Evolutionary conservation across 2,113 vertebrate species (phyloP).

Genomic region (Chaetodon auriga): DNA sequence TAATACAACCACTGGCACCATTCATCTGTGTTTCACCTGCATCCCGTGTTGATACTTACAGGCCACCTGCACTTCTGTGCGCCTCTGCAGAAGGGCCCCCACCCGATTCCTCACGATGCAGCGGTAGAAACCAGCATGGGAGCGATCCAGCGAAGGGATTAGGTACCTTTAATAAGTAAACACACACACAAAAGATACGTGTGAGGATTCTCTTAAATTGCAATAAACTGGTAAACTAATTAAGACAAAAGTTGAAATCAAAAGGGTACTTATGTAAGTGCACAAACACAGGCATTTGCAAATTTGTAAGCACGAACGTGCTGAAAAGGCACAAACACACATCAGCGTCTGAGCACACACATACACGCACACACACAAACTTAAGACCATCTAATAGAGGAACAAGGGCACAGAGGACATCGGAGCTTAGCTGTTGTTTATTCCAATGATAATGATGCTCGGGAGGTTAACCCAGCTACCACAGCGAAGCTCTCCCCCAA

Average conservation of each 20-base stretch:
- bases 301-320: conserved; percentile 1
- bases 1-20: conserved; percentile 22
- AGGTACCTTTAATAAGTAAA: conserved; percentile 89
- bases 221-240: conserved; percentile 20
- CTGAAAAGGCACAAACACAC: conserved; percentile 10
- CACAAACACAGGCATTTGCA: conserved; percentile 2
- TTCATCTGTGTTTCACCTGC: conserved; percentile 30
- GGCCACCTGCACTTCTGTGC: conserved; percentile 97
- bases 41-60: conserved; percentile 88
- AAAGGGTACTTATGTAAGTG: background rate
- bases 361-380: conserved; percentile 29
- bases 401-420: conserved; percentile 75
- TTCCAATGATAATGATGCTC: conserved; percentile 74
- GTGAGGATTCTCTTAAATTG: conserved; percentile 14
- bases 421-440: conserved; percentile 77
- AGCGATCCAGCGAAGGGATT: conserved; percentile 95
- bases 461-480: conserved; percentile 54
- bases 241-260: conserved; percentile 35
- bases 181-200: conserved; percentile 42
- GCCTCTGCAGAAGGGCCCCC: conserved; percentile 94
- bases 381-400: conserved; percentile 64
- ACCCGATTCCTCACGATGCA: conserved; percentile 97
- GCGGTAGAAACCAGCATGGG: conserved; percentile 96
- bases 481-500: conserved; percentile 43
- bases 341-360: background rate